phyloP scores from a whole-genome alignment of 2,113 vertebrate genomes.

The Numenius arquata region DNA sequence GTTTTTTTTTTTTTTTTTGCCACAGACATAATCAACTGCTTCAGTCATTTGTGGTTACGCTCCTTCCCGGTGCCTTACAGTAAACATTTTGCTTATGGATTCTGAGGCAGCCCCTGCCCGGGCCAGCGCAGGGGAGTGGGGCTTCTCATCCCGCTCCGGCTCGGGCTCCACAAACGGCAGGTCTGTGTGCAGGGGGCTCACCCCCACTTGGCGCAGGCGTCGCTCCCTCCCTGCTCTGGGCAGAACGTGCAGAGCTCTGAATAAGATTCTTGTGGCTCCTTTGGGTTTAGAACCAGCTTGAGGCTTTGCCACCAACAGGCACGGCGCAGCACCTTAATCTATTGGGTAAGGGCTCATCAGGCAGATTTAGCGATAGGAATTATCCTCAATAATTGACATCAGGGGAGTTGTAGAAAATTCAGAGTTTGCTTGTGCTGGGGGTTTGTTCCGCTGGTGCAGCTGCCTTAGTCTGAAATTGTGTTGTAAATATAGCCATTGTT shows the following conservation, averaged over 20 bases:
- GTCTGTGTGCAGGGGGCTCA: not conserved
- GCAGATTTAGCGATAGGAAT: not conserved
- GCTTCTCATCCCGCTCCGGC: not conserved
- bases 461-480: not conserved
- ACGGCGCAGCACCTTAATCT: not conserved
- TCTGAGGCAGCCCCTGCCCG: not conserved
- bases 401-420: not conserved
- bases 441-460: not conserved
- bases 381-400: not conserved
- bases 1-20: not conserved
- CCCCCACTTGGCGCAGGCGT: not conserved
- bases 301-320: not conserved
- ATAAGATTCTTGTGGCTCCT: not conserved
- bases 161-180: not conserved
- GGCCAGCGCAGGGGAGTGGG: not conserved
- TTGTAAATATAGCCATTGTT: not conserved
- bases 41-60: not conserved
- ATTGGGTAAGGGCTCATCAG: accelerated
- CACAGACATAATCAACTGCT: not conserved
- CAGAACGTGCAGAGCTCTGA: not conserved
- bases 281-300: not conserved
- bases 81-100: not conserved
- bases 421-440: not conserved
- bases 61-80: not conserved
- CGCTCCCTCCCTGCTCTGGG: not conserved